phyloP scores from a whole-genome alignment of 2,888 invertebrate genomes.

The Leucoma salicis region DNA sequence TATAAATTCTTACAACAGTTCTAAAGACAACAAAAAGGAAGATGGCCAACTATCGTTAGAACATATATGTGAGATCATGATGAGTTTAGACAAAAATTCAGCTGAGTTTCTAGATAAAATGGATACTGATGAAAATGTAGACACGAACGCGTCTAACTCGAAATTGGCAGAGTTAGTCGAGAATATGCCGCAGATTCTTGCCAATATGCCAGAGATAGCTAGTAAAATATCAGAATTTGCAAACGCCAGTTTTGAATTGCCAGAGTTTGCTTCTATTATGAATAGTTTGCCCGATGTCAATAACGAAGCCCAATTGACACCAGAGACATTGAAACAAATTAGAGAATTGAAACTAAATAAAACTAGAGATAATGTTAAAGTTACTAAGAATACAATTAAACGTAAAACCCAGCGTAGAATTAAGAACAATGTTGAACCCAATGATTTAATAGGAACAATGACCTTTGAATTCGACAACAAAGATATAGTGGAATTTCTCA shows the following conservation, averaged over 20 bases:
- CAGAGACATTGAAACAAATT: conserved; percentile 74
- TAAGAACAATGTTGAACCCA: conserved; percentile 51
- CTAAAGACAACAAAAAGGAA: conserved; percentile 47
- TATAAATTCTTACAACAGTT: conserved; percentile 66
- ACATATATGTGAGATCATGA: conserved; percentile 71
- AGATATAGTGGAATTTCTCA: conserved; percentile 56
- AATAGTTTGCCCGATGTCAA: conserved; percentile 63
- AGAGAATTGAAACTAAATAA: conserved; percentile 69
- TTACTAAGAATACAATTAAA: conserved; percentile 71
- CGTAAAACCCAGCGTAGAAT: conserved; percentile 62
- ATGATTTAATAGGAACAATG: conserved; percentile 55
- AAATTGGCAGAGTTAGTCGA: conserved; percentile 66
- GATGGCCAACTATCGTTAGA: conserved; percentile 57
- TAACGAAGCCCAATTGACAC: conserved; percentile 67
- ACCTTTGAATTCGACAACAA: conserved; percentile 65
- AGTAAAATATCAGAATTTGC: conserved; percentile 64
- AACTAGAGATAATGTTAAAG: conserved; percentile 64
- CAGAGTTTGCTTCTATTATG: conserved; percentile 71
- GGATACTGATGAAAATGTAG: conserved; percentile 53
- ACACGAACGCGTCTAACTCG: conserved; percentile 50
- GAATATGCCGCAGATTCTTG: conserved; percentile 72
- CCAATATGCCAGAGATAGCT: conserved; percentile 73
- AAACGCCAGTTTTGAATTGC: conserved; percentile 63
- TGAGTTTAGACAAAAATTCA: conserved; percentile 66
- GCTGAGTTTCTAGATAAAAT: conserved; percentile 63